Evolutionary conservation across 2,113 vertebrate species (phyloP).

Genomic region (Dascyllus trimaculatus): DNA sequence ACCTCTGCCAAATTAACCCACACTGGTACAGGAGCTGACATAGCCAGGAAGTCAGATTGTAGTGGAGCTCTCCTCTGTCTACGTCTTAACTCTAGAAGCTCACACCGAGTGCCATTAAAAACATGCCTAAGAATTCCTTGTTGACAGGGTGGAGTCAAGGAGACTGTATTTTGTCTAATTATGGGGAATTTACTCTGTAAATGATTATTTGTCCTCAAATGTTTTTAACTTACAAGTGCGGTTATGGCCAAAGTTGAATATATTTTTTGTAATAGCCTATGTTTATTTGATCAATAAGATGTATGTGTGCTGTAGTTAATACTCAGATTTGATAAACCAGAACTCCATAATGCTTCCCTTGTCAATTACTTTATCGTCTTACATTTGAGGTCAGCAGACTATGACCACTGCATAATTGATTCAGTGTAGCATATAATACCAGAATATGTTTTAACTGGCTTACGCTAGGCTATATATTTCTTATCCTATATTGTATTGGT

Average conservation of each 20-base stretch:
- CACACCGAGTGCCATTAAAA: conserved; percentile 61
- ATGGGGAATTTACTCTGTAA: conserved; percentile 78
- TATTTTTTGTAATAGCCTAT: conserved; percentile 78
- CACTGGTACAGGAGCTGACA: conserved; percentile 37
- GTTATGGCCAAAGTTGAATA: conserved; percentile 80
- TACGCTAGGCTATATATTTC: conserved; percentile 39
- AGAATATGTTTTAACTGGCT: conserved; percentile 56
- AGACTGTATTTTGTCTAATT: conserved; percentile 69
- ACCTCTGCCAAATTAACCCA: conserved; percentile 59
- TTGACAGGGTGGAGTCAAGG: conserved; percentile 52
- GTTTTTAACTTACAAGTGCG: conserved; percentile 71
- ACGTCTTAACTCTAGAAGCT: conserved; percentile 57
- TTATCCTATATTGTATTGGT: conserved; percentile 33
- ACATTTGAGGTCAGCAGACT: conserved; percentile 55
- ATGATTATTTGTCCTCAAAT: conserved; percentile 59
- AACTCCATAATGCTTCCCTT: conserved; percentile 52
- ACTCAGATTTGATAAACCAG: conserved; percentile 65
- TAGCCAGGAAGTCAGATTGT: conserved; percentile 42
- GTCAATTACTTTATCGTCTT: conserved; percentile 61
- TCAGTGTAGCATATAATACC: conserved; percentile 44
- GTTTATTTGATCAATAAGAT: conserved; percentile 75
- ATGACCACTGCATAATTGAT: conserved; percentile 54
- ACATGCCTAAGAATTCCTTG: conserved; percentile 67
- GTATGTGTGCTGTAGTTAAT: conserved; percentile 69
- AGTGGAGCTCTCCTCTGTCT: conserved; percentile 46